Base-by-base conservation (phyloP, 2,888 invertebrate species). In the Siphlonurus alternatus region DNA sequence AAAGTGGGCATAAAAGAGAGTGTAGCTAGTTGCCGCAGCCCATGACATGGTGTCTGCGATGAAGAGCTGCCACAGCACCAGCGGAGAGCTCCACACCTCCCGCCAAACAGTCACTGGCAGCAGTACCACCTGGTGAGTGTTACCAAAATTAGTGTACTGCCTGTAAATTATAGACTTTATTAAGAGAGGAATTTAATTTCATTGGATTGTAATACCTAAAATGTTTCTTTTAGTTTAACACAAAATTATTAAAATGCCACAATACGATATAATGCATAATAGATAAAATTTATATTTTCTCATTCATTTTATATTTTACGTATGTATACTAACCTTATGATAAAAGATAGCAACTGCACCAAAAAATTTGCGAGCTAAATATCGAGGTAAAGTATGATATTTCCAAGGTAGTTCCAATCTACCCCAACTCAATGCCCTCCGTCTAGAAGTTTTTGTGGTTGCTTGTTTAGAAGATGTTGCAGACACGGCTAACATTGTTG, bases 1-100 rank as follows among this genome's bases (percentile, higher is more conserved):
- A 67, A 70, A 73, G 65, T 73, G 72, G 3, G 72, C 72, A 63
- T 71, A 73, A 65, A 72, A 73, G 69, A 72, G 70, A 61, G 69
- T 67, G 65, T 72, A 70, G 66, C 72, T 71, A 67, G 71, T 71
- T 19, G 72, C 66, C 10, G 70, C 71, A 64, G 71, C 70, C 73
- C 73, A 73, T 7, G 70, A 69, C 64, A 71, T 68, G 15, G 73
- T 67, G 63, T 71, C 70, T 2, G 71, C 70, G 19, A 69, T 63
- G 62, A 72, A 73, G 3, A 73, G 66, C 15, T 68, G 65, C 53
- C 69, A 66, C 15, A 73, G 69, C 15, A 70, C 69, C 1, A 62
- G 38, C 1, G 71, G 71, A 22, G 70, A 67, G n/a, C 25, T 61
- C 25, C 53, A 56, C 2, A 67, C 63, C 19, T 65, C 61, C 2